Base-by-base conservation (phyloP, 2,888 invertebrate species). In the Synanthedon vespiformis region DNA sequence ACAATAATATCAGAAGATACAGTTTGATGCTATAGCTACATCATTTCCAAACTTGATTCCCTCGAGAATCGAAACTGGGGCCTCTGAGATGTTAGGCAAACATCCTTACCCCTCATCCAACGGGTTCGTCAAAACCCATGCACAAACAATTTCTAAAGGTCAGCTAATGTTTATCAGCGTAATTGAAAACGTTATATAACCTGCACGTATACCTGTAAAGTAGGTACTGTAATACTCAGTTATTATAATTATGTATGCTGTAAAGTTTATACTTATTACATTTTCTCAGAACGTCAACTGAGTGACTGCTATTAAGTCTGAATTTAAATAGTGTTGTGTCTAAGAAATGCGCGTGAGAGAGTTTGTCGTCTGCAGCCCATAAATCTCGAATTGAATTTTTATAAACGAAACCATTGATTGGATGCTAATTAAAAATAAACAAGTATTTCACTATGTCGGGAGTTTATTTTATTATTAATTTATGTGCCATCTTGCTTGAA, bases 341-440 rank as follows among this genome's bases (percentile, higher is more conserved):
- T 72, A 61, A 64, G 69, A 65, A 66, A 67, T 62, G 49, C 61
- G 67, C 78, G 79, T 83, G 85, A 78, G 85, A 86, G 84, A 80
- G 74, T 72, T 64, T 61, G 60, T 64, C 61, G 65, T 62, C 63
- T 58, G 58, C 53, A 61, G 68, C 65, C 64, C 69, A 72, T 83
- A 80, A 83, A 82, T 77, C 66, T 70, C 75, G 57, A 68, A 73
- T 73, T 72, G 61, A 68, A 68, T 68, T 70, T 64, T 60, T 73
- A 68, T 80, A 74, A 83, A 80, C 71, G 78, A 73, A 72, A 70
- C 74, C 71, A 71, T 80, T 81, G 77, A 82, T 80, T 77, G 65
- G 72, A 76, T 70, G 72, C 72, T 81, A 78, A 84, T 83, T 78
- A 77, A 80, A 63, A 74, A 34, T 34, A 72, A 68, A 77, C 67